Evolutionary conservation across 2,888 invertebrate species (phyloP).

Genomic region (Cerceris ruficornis): DNA sequence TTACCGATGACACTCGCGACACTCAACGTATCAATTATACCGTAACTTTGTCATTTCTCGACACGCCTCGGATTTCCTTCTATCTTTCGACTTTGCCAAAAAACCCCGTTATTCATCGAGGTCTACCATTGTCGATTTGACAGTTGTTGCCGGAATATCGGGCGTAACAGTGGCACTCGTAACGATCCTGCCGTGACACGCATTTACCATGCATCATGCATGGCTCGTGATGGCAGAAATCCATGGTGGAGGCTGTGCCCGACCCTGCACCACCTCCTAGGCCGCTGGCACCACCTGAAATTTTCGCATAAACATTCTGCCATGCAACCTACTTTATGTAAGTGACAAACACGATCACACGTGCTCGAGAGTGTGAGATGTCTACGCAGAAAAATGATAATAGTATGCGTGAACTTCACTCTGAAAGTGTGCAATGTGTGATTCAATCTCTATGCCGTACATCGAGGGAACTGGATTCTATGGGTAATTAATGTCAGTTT

Average conservation of each 20-base stretch:
- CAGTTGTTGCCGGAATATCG: conserved; percentile 94
- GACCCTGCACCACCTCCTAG: conserved; percentile 63
- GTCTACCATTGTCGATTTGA: conserved; percentile 87
- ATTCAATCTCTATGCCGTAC: conserved; percentile 7
- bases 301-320: conserved; percentile 62
- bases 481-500: background rate
- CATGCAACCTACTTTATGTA: conserved; percentile 68
- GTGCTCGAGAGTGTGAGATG: conserved; percentile 7
- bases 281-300: conserved; percentile 77
- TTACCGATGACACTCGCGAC: background rate
- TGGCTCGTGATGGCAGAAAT: conserved; percentile 90
- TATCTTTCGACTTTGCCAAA: conserved; percentile 22
- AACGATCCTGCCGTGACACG: conserved; percentile 89
- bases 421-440: conserved; percentile 20
- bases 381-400: conserved; percentile 17
- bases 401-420: conserved; percentile 32
- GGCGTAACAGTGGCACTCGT: conserved; percentile 92
- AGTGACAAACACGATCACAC: conserved; percentile 18
- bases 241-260: conserved; percentile 80
- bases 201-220: conserved; percentile 93
- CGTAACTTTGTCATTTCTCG: background rate
- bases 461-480: background rate
- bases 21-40: background rate
- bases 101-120: conserved; percentile 50
- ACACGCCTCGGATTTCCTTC: conserved; percentile 20